These are phyloP conservation scores for Physocephala rufipes DNA, from an alignment of 2,888 invertebrate species.

Conservation along the genomic window DNA sequence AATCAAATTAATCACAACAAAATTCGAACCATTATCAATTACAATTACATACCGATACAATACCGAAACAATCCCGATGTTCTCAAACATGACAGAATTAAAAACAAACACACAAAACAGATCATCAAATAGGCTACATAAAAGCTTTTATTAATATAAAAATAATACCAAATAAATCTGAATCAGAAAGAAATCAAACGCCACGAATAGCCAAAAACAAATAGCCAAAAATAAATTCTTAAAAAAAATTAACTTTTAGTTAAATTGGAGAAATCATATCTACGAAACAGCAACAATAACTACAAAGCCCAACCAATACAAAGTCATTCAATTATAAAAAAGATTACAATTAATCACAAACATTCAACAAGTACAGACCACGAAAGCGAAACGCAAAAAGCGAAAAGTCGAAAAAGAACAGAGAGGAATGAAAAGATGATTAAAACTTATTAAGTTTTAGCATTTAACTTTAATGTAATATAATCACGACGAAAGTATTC, in stretches of 20 bases:
- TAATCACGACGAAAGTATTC: neutral
- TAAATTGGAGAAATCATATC: neutral
- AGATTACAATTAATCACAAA: neutral
- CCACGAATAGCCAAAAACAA: neutral
- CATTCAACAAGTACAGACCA: neutral
- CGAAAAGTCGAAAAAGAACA: neutral
- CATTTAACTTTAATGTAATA: slow-evolving; percentile 24
- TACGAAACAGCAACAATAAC: slow-evolving; percentile 14
- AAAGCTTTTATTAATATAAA: neutral
- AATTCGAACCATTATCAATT: too few species aligned
- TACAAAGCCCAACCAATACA: slow-evolving; percentile 26
- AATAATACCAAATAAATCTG: neutral
- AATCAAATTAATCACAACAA: too few species aligned
- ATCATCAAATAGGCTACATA: neutral
- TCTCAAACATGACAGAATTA: neutral
- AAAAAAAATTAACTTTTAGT: too few species aligned
- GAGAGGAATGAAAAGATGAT: neutral
- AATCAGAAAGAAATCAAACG: neutral
- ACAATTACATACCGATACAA: neutral
- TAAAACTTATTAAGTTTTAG: slow-evolving; percentile 28
- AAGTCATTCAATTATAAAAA: slow-evolving; percentile 8
- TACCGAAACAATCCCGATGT: neutral
- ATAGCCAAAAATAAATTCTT: neutral
- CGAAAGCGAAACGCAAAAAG: neutral
- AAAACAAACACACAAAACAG: neutral